Evolutionary conservation across 1,140 invertebrate species (phyloP).

Genomic region (Drosophila obscura): DNA sequence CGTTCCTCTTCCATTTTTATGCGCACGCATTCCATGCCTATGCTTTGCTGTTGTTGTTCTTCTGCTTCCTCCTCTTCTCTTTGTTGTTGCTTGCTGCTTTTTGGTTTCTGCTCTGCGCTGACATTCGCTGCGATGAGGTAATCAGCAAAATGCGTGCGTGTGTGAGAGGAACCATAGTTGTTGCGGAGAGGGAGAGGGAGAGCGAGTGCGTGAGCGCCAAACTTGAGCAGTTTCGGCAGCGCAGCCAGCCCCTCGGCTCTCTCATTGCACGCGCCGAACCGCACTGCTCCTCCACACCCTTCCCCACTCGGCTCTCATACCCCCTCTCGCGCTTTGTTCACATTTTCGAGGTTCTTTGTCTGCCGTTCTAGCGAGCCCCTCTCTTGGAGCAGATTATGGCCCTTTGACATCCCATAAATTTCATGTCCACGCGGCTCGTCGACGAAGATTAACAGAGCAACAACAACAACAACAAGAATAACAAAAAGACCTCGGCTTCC

Average conservation of each 20-base stretch:
- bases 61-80: conserved; percentile 33
- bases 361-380: conserved; percentile 4
- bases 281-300: conserved; percentile 10
- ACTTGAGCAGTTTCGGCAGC: conserved; percentile 47
- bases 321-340: conserved; percentile 28
- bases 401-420: conserved; percentile 82
- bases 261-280: conserved; percentile 68
- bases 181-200: background rate
- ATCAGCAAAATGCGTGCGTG: conserved; percentile 60
- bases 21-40: conserved; percentile 72
- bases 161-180: conserved; percentile 19
- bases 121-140: conserved; percentile 79
- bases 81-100: conserved; percentile 10
- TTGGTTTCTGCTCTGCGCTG: conserved; percentile 58
- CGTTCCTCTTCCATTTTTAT: conserved; percentile 11
- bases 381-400: conserved; percentile 64
- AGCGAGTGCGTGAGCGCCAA: conserved; percentile 60
- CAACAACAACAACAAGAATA: conserved; percentile 19
- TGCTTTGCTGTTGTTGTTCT: conserved; percentile 47
- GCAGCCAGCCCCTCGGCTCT: conserved; percentile 14
- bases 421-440: conserved; percentile 68
- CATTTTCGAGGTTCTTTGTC: conserved; percentile 36
- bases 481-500: background rate
- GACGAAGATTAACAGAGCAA: conserved; percentile 70
- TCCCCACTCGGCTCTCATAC: background rate